phyloP scores from a whole-genome alignment of 2,888 invertebrate species.

The Xanthorhoe spadicearia region DNA sequence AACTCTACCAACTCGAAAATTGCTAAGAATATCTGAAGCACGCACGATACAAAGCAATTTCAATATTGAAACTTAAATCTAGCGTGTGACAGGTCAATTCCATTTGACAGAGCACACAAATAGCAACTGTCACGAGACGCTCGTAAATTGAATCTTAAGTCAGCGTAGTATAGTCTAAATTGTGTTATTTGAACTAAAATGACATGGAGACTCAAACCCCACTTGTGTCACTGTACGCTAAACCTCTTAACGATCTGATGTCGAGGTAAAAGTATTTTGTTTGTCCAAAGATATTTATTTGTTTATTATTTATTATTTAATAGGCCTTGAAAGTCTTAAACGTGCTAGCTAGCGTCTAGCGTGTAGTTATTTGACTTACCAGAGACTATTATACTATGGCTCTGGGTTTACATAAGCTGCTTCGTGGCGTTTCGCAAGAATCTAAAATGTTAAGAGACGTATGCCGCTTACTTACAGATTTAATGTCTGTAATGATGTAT shows the following conservation, averaged over 20 bases:
- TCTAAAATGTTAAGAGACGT: too few relatives aligned
- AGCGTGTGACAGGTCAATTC: constrained; percentile 8
- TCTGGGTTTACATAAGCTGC: too few relatives aligned
- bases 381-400: too few relatives aligned
- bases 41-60: not conserved
- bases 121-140: not conserved
- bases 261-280: not conserved
- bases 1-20: not conserved
- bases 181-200: not conserved
- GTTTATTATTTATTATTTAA: too few relatives aligned
- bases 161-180: not conserved
- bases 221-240: not conserved
- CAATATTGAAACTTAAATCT: constrained; percentile 7
- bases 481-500: too few relatives aligned
- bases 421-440: too few relatives aligned
- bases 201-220: not conserved
- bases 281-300: too few relatives aligned
- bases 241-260: not conserved
- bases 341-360: too few relatives aligned
- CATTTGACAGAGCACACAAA: not conserved
- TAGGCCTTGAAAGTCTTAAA: too few relatives aligned
- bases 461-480: too few relatives aligned
- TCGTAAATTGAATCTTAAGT: constrained; percentile 1
- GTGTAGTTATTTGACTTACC: too few relatives aligned
- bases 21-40: not conserved